Conservation (phyloP, 2,113 vertebrate genomes). For the Ahaetulla prasina region DNA sequence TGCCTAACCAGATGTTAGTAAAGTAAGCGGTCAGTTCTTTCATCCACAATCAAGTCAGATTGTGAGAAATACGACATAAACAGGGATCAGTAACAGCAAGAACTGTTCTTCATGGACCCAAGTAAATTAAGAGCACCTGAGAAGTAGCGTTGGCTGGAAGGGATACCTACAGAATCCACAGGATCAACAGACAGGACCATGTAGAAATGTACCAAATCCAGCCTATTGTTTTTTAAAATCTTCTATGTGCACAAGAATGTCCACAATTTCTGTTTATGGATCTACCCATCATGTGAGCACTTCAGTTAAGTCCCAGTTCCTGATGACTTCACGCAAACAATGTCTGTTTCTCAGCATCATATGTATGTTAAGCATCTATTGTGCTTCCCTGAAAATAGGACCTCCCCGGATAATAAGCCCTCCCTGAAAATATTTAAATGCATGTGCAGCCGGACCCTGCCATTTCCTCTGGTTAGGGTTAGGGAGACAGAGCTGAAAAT, state of each 20-base stretch:
- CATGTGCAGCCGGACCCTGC: too few species aligned
- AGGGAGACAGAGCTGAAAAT: too few species aligned
- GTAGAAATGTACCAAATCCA: not conserved
- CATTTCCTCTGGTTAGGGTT: too few species aligned
- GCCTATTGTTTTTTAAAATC: not conserved
- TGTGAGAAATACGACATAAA: not conserved
- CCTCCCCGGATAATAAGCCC: too few species aligned
- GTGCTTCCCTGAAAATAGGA: too few species aligned
- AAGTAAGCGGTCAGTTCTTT: too few species aligned
- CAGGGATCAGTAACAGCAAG: not conserved
- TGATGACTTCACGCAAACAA: not conserved
- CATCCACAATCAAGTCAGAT: too few species aligned
- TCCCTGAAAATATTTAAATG: too few species aligned
- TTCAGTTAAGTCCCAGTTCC: not conserved
- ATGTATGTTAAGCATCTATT: not conserved
- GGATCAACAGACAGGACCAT: not conserved
- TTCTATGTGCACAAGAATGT: not conserved
- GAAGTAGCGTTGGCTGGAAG: not conserved
- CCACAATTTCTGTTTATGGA: not conserved
- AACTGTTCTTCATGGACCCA: not conserved
- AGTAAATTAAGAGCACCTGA: not conserved
- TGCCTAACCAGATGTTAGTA: too few species aligned
- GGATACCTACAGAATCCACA: not conserved
- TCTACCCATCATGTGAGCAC: not conserved
- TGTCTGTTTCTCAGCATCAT: not conserved